Evolutionary conservation across 2,888 invertebrate genomes (phyloP), one percentile per base, ranked within the genome.

Genomic region (Epinotia ramella): DNA sequence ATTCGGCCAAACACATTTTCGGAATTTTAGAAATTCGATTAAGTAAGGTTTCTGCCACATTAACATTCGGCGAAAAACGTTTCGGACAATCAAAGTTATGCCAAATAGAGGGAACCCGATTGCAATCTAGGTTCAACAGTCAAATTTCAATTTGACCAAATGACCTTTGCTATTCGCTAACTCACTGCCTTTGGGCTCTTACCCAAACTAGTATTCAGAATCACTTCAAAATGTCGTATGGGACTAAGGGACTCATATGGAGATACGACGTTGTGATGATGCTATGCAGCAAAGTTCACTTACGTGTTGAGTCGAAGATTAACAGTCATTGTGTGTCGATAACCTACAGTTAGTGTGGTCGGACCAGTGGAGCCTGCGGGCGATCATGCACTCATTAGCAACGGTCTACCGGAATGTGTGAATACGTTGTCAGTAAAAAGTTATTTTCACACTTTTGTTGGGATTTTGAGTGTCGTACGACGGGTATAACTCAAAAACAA

Each of bases 291-390:
- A 66, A 69, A 69, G 69, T 69, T 69, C 70, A 40, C 12, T 18
- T 64, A 64, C 40, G 69, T 63, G 70, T 62, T 53, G 33, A 70
- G 70, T n/a, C 20, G 44, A 62, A 70, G 70, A 62, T 70, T 62
- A 70, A 70, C 70, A 33, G 49, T 70, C 70, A 62, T 70, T 70
- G 70, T 70, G 49, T 33, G 62, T 33, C 49, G 70, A 70, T 70
- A 70, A 70, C 70, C 70, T 46, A 18, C 33, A 18, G 60, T 70
- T 63, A 53, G 66, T 53, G 53, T 18, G 20, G 18, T 24, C 44
- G 44, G 69, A 69, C 18, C 20, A 70, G 7, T 13, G 28, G 40
- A 24, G 18, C 53, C 73, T 44, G 18, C 53, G 40, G 62, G 73
- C 73, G 56, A 62, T 67, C 67, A 59, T 67, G 66, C 40, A 16